Percentiles rank a stretch among this genome's conserved stretches.
These are phyloP conservation scores for Drosophila tristis DNA, from an alignment of 1,140 invertebrate genomes.

Conservation along the genomic window DNA sequence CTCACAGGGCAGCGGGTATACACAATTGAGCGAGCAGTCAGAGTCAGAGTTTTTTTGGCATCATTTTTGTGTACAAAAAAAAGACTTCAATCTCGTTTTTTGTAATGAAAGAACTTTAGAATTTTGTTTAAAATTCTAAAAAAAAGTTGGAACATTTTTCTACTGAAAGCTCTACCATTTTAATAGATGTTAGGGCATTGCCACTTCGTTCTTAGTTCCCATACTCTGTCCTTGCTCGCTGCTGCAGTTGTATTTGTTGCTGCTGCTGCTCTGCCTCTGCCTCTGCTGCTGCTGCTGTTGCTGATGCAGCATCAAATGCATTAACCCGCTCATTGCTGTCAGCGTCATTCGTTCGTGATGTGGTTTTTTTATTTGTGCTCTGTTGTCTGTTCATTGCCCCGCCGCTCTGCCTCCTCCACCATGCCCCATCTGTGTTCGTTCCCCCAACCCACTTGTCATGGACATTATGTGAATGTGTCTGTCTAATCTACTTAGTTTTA, in stretches of 20 bases:
- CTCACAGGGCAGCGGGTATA: not conserved
- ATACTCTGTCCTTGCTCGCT: not conserved
- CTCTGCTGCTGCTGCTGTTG: constrained; percentile 7
- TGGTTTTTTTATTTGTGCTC: constrained; percentile 48
- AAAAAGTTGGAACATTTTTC: too few species aligned
- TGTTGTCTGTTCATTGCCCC: constrained; percentile 25
- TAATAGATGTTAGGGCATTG: not conserved
- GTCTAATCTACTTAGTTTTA: constrained; percentile 55
- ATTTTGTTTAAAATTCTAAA: too few species aligned
- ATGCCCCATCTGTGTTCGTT: not conserved
- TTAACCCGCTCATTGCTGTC: constrained; percentile 78
- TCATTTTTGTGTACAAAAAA: too few species aligned
- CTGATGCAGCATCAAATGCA: constrained; percentile 68
- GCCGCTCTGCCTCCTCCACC: constrained; percentile 10
- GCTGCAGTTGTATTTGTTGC: constrained; percentile 18
- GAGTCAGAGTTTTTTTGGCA: too few species aligned
- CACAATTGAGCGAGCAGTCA: too few species aligned
- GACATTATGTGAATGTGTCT: constrained; percentile 47
- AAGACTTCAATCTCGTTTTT: too few species aligned
- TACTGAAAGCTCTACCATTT: too few species aligned
- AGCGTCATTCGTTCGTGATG: constrained; percentile 67
- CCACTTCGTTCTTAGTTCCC: not conserved
- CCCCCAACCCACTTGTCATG: constrained; percentile 32
- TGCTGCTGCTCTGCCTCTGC: not conserved
- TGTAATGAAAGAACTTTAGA: too few species aligned